A percentile compares a stretch with the other conserved stretches of the same genome.
These are phyloP conservation scores for Autographa pulchrina DNA, from an alignment of 2,888 invertebrate species.

Conservation along the genomic window DNA sequence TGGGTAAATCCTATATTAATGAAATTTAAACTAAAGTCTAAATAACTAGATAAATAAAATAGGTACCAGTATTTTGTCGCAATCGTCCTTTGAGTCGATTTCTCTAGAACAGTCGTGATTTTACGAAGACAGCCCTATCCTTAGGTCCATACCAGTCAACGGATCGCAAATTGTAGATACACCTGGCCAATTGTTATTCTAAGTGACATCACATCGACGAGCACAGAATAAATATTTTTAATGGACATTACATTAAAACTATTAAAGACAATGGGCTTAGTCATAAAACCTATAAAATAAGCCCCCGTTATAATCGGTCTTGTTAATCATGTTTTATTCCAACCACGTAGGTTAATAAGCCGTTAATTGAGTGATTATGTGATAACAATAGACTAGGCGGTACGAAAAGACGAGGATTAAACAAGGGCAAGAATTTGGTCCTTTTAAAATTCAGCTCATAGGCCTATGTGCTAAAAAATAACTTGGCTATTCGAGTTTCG, in stretches of 20 bases:
- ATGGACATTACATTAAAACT: conserved; percentile 48
- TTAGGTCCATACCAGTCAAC: conserved; percentile 38
- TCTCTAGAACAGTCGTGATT: not conserved
- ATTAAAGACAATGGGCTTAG: conserved; percentile 52
- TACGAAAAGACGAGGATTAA: not conserved
- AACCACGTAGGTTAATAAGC: conserved; percentile 35
- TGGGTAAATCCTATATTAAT: no score
- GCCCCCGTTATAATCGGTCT: conserved; percentile 41
- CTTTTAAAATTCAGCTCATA: conserved; percentile 3
- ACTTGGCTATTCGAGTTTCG: not conserved
- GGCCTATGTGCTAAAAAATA: not conserved
- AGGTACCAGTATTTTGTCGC: not conserved
- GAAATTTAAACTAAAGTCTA: not conserved
- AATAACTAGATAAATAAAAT: not conserved
- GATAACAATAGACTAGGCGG: conserved; percentile 8
- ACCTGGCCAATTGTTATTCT: conserved; percentile 63
- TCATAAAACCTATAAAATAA: conserved; percentile 25
- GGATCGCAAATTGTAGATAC: conserved; percentile 56
- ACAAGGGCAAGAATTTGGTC: not conserved
- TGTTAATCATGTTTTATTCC: conserved; percentile 31
- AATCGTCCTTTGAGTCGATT: not conserved
- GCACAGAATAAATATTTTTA: conserved; percentile 60
- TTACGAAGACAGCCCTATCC: conserved; percentile 46
- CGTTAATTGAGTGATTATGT: conserved; percentile 36
- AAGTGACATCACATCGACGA: conserved; percentile 49